Evolutionary conservation across 2,113 vertebrate genomes (phyloP).

Genomic region (Neolamprologus ventralis): DNA sequence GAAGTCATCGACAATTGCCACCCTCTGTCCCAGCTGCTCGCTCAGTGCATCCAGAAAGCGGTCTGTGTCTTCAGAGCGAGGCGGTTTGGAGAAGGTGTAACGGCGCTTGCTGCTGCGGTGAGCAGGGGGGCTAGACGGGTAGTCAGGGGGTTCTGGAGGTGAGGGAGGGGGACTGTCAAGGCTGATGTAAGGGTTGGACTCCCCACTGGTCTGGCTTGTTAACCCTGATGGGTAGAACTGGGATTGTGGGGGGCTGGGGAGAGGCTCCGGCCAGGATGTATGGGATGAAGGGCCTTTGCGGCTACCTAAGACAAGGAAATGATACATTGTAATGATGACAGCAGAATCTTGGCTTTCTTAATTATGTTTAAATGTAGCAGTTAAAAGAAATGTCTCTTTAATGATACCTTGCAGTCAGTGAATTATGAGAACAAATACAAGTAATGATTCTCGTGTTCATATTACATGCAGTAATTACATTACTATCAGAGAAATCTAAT

Average conservation of each 20-base stretch:
- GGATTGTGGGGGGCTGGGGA: conserved; percentile 68
- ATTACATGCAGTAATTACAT: background rate
- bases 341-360: background rate
- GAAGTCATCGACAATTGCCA: conserved; percentile 86
- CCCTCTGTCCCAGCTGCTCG: conserved; percentile 85
- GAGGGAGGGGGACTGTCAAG: conserved; percentile 87
- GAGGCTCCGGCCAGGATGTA: conserved; percentile 76
- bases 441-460: background rate
- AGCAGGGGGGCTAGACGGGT: conserved; percentile 72
- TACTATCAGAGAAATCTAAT: background rate
- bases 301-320: conserved; percentile 60
- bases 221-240: conserved; percentile 71
- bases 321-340: background rate
- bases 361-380: background rate
- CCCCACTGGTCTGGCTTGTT: conserved; percentile 85
- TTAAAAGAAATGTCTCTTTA: background rate
- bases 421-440: background rate
- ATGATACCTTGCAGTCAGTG: background rate
- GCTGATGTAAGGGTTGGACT: conserved; percentile 94
- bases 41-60: conserved; percentile 88
- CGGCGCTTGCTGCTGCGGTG: conserved; percentile 76
- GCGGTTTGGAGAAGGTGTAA: conserved; percentile 87
- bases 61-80: conserved; percentile 83
- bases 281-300: conserved; percentile 59
- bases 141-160: conserved; percentile 73